phyloP scores from a whole-genome alignment of 2,797 vertebrate genomes.

The Gymnoscopelus microlampas region DNA sequence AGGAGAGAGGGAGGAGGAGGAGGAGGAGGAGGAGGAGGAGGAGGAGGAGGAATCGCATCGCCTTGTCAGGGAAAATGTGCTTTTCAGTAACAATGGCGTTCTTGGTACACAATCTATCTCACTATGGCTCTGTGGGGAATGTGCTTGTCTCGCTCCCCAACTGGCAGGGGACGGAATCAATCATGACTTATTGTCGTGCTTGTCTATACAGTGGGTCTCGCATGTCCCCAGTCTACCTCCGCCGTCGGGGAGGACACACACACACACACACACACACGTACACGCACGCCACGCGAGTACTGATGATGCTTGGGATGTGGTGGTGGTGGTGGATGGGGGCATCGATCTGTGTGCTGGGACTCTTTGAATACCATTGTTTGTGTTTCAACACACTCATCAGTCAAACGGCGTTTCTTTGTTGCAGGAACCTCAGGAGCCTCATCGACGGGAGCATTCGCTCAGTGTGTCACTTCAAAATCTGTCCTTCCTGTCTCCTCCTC shows the following conservation, averaged over 20 bases:
- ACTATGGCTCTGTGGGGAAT: constrained; percentile 57
- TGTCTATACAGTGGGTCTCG: constrained; percentile 68
- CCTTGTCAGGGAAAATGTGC: constrained; percentile 74
- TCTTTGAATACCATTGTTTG: constrained; percentile 55
- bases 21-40: constrained; percentile 60
- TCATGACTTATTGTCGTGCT: constrained; percentile 76
- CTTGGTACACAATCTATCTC: constrained; percentile 70
- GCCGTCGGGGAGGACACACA: constrained; percentile 58
- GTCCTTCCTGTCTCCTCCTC: background rate
- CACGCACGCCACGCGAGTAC: constrained; percentile 13
- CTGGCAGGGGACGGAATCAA: constrained; percentile 76
- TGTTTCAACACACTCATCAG: constrained; percentile 48
- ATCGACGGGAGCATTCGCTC: constrained; percentile 43
- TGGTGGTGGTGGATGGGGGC: background rate
- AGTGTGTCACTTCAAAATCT: constrained; percentile 46
- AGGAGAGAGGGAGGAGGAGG: constrained; percentile 51
- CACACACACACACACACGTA: constrained; percentile 6
- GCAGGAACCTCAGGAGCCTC: constrained; percentile 41
- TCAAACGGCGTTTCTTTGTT: constrained; percentile 59
- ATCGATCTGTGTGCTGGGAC: constrained; percentile 54
- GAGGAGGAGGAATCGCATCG: constrained; percentile 60
- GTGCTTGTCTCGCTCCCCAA: constrained; percentile 64
- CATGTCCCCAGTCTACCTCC: constrained; percentile 64
- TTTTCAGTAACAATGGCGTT: constrained; percentile 73
- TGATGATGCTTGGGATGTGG: constrained; percentile 58